A percentile compares a stretch with the other conserved stretches of the same genome.
Conservation (phyloP, 2,797 vertebrate genomes). For the Prionace glauca region DNA sequence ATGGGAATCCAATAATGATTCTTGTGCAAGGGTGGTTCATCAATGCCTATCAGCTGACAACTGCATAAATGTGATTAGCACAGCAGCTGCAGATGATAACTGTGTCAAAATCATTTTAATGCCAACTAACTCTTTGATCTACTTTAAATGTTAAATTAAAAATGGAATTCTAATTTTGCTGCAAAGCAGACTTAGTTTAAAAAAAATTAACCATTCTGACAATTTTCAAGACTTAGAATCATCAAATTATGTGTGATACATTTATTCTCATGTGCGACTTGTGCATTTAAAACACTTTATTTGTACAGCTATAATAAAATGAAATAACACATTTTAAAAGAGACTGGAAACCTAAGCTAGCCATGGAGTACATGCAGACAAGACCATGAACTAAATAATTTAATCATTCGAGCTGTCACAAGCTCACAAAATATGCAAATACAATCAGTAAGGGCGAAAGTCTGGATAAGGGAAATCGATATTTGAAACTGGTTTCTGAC, state of each 20-base stretch:
- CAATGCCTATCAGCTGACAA: constrained; percentile 81
- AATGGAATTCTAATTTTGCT: constrained; percentile 56
- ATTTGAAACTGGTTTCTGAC: neutral
- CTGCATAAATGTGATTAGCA: constrained; percentile 85
- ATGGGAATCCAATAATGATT: constrained; percentile 94
- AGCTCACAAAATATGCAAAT: neutral
- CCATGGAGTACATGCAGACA: neutral
- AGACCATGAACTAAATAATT: neutral
- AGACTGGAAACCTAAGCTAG: neutral
- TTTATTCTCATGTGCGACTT: neutral
- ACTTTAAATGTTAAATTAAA: constrained; percentile 59
- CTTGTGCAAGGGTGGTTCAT: constrained; percentile 77
- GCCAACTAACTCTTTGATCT: constrained; percentile 73
- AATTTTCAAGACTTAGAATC: neutral
- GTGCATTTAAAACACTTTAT: neutral
- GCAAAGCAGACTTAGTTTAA: constrained; percentile 55
- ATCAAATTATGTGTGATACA: neutral
- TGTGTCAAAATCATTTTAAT: constrained; percentile 79
- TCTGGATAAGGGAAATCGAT: neutral
- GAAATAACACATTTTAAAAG: neutral
- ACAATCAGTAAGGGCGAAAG: neutral
- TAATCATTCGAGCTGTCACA: constrained; percentile 5
- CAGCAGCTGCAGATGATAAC: constrained; percentile 89
- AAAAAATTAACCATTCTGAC: constrained; percentile 38
- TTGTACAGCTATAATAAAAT: neutral